A percentile compares a stretch with the other conserved stretches of the same genome.
phyloP scores from a whole-genome alignment of 2,113 vertebrate species.

The Eurypyga helias region DNA sequence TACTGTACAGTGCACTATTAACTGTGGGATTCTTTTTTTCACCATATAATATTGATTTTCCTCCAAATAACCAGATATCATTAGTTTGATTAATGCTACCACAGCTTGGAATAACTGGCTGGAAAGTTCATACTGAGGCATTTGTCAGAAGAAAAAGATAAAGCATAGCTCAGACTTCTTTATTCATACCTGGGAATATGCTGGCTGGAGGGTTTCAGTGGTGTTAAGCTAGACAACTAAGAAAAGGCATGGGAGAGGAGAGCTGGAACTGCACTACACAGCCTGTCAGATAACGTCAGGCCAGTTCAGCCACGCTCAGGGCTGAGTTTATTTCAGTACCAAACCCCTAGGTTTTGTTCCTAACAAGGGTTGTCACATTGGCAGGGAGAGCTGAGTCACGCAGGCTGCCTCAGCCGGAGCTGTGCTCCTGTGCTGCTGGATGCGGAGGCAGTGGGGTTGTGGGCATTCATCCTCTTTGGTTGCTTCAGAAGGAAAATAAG shows the following conservation, averaged over 20 bases:
- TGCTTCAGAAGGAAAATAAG: not conserved
- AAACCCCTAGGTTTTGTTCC: not conserved
- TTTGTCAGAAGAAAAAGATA: slow-evolving; percentile 27
- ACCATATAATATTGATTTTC: slow-evolving; percentile 39
- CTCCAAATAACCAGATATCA: slow-evolving; percentile 42
- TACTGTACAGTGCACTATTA: not conserved
- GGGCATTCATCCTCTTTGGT: not conserved
- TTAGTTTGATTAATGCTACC: slow-evolving; percentile 56
- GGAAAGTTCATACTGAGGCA: slow-evolving; percentile 7
- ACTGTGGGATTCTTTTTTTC: slow-evolving; percentile 7
- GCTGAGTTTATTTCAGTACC: not conserved
- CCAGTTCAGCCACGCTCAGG: not conserved
- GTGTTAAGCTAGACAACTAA: not conserved
- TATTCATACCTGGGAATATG: not conserved
- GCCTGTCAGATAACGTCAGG: not conserved
- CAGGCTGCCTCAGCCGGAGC: not conserved
- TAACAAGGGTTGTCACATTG: not conserved
- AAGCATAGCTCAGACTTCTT: not conserved
- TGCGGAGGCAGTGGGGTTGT: not conserved
- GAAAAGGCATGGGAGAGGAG: not conserved
- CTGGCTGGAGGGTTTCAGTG: not conserved
- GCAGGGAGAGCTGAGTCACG: not conserved
- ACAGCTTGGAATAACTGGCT: slow-evolving; percentile 23
- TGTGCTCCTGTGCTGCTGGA: not conserved
- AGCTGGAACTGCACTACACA: not conserved